These are phyloP conservation scores for Chlorodrepanis virens DNA, from an alignment of 2,113 vertebrate genomes.

Conservation along the genomic window DNA sequence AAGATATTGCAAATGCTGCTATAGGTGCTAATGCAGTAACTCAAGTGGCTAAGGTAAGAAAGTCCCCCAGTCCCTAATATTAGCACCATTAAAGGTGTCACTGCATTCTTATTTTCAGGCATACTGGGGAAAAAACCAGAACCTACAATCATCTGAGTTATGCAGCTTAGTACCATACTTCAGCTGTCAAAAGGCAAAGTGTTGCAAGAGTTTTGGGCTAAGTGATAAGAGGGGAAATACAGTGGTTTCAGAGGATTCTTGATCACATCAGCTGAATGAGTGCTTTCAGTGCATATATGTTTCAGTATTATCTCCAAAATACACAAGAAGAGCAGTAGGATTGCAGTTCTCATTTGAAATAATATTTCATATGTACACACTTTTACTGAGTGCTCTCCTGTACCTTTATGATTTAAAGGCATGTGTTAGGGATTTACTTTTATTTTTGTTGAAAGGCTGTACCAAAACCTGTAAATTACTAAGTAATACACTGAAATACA, in stretches of 20 bases:
- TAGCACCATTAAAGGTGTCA: neutral
- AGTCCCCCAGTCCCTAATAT: neutral
- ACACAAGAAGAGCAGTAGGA: neutral
- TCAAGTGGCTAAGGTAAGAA: conserved; percentile 92
- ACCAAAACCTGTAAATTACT: neutral
- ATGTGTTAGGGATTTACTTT: neutral
- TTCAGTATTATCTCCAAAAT: neutral
- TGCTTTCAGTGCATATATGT: neutral
- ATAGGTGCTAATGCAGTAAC: conserved; percentile 89
- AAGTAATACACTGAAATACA: neutral
- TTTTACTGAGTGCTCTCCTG: neutral
- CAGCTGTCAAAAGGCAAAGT: neutral
- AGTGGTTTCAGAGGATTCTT: neutral
- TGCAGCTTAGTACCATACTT: neutral
- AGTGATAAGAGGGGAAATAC: neutral
- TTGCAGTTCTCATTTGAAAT: neutral
- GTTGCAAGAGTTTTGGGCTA: neutral
- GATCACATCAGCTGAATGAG: neutral
- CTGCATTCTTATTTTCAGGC: neutral
- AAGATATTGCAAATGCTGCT: conserved; percentile 96
- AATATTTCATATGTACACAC: neutral
- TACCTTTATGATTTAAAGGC: neutral
- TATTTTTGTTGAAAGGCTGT: neutral
- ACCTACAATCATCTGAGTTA: neutral
- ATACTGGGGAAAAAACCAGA: neutral